A percentile compares a stretch with the other conserved stretches of the same genome.
Evolutionary conservation across 92 coral and sea anemone genomes (phyloP).

Genomic region (Micromussa lordhowensis): DNA sequence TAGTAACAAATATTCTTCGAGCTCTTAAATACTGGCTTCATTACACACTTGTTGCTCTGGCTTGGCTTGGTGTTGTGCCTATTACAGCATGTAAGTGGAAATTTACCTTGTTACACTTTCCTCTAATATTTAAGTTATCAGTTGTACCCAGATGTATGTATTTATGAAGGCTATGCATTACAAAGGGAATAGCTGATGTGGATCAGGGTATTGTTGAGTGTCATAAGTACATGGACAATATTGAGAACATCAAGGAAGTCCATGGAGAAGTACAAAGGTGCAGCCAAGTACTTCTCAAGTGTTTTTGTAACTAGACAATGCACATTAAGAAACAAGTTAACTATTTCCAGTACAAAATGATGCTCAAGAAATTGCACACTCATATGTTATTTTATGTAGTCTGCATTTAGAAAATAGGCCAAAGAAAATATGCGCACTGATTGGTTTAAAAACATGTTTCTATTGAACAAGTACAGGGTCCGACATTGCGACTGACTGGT

Average conservation of each 20-base stretch:
- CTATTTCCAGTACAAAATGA: too few species aligned
- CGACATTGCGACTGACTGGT: too few species aligned
- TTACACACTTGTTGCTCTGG: conserved; percentile 94
- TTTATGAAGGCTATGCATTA: background rate
- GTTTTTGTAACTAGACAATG: too few species aligned
- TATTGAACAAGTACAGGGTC: too few species aligned
- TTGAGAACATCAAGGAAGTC: background rate
- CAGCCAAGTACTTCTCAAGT: background rate
- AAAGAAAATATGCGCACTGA: too few species aligned
- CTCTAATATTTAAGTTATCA: background rate
- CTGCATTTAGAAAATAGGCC: too few species aligned
- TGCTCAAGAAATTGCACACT: too few species aligned
- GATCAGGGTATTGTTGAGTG: background rate
- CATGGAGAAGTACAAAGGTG: background rate
- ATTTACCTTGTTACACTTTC: background rate
- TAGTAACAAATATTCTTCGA: conserved; percentile 83
- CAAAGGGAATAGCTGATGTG: background rate
- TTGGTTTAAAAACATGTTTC: too few species aligned
- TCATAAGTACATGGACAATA: background rate
- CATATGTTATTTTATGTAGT: too few species aligned
- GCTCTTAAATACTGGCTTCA: conserved; percentile 97
- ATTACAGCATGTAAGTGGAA: conserved; percentile 95
- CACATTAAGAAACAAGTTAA: too few species aligned
- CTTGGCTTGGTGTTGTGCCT: conserved; percentile 99
- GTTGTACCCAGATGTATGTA: background rate